phyloP scores from a whole-genome alignment of 2,888 invertebrate species.

The Ctenicera cuprea region DNA sequence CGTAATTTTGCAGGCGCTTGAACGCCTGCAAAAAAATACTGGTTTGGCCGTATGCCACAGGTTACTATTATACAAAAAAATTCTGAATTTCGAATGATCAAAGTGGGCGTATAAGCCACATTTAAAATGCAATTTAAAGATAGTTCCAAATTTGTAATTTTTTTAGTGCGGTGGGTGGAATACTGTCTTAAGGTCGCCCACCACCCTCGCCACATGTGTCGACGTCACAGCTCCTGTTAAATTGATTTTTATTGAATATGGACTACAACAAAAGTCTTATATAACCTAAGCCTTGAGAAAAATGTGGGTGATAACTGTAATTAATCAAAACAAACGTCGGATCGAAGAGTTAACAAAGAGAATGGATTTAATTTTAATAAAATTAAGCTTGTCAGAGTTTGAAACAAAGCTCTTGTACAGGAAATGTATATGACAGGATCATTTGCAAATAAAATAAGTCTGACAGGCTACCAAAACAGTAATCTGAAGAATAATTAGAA shows the following conservation, averaged over 20 bases:
- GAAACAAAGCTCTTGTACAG: constrained; percentile 6
- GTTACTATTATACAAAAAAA: too few relatives aligned
- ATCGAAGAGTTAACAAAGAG: background rate
- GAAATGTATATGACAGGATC: constrained; percentile 6
- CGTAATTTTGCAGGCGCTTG: too few relatives aligned
- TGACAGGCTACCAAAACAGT: background rate
- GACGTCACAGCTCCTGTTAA: background rate
- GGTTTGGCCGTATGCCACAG: too few relatives aligned
- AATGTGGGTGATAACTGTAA: constrained; percentile 6
- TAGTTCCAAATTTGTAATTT: too few relatives aligned
- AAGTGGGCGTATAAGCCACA: too few relatives aligned
- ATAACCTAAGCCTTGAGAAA: constrained; percentile 7
- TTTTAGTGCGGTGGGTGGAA: too few relatives aligned
- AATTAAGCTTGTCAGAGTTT: background rate
- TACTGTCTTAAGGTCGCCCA: background rate
- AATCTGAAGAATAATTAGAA: too few relatives aligned
- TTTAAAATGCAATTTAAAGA: too few relatives aligned
- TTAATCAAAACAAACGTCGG: constrained; percentile 1
- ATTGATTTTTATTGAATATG: too few relatives aligned
- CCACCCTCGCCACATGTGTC: background rate
- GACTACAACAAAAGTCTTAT: background rate
- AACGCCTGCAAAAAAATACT: too few relatives aligned
- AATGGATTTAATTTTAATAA: constrained; percentile 1
- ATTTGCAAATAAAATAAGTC: constrained; percentile 20
- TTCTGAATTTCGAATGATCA: too few relatives aligned